Evolutionary conservation across 2,797 vertebrate species (phyloP), one percentile per base, ranked within the genome.

Genomic region (Picus viridis): DNA sequence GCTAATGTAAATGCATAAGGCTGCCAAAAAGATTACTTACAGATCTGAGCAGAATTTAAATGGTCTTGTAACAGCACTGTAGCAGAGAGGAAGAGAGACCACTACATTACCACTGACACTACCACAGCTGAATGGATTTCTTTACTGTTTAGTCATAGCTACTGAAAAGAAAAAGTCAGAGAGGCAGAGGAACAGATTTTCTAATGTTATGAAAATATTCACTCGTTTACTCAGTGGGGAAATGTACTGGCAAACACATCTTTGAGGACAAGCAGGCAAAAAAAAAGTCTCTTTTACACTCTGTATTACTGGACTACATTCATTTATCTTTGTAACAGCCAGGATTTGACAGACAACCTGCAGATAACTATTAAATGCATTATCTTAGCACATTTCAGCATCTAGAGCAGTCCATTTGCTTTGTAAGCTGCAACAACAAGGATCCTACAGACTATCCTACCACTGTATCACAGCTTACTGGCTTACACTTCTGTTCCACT

Each of bases 1-100:
- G 83, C 27, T 73, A 92, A 83, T 41, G 24, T 54, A 88, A 88
- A 92, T 39, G 88, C 49, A 73, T 18, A 88, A 88, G 67, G 16
- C 57, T 86, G 70, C 64, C 79, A 93, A 88, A 86, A 79, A 78
- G 74, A 88, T 79, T 49, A 43, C 62, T 67, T 79, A 51, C 17
- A 86, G 77, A 45, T 84, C 54, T 68, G 49, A 86, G 45, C 17
- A 84, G 62, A 82, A 94, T 89, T 73, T 47, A 89, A 91, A 93
- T 29, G 39, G 32, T 85, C 59, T 72, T 75, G 27, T 78, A 95
- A 83, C 7, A 87, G 32, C n/a, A n/a, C 13, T 30, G 27, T 34
- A 70, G 30, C 32, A 84, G 56, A 91, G 11, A 90, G 57, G 14
- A 93, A 90, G 73, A 86, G 56, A 83, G n/a, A 49, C 68, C 54